Base-by-base conservation (phyloP, 2,113 vertebrate genomes). In the Tetrao urogallus region DNA sequence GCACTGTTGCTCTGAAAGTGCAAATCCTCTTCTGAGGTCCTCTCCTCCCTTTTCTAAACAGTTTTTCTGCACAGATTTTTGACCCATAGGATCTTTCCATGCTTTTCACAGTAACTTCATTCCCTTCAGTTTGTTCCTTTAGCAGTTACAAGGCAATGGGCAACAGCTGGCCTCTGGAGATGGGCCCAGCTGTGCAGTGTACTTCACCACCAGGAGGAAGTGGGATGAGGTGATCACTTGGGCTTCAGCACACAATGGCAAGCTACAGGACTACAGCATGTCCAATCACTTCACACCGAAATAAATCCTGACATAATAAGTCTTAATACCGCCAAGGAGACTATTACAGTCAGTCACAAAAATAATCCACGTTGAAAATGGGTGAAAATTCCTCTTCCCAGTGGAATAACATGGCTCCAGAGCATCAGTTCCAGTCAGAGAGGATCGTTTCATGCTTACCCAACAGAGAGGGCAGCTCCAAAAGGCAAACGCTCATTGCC, bases 301-400 rank as follows among this genome's bases (percentile, higher is more conserved):
- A 93, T 96, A 97, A 96, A 96, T 96, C 95, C 92, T 94, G 91
- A 93, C 94, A 96, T 96, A 95, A 96, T 93, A 96, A 95, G 79
- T 82, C 82, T 80, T 94, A 97, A 97, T 91, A 63, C 94, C 0
- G 0, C 82, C 92, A 95, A 92, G 93, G 94, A 96, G 91, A 95
- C 95, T 95, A 94, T 96, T 97, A 95, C 85, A 89, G 86, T 75
- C 92, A 89, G 61, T 94, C 86, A 95, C 85, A 95, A 72, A 93
- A 93, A 83, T 94, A 96, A 96, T 93, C 92, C 95, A 96, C 89
- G 61, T 6, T 72, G 84, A 94, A 90, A 92, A 91, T 74, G 18
- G 0, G 93, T 81, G 91, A 75, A 86, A 97, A 92, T 91, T 86
- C 91, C 82, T 86, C 72, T 95, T 80, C 85, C 87, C n/a, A 8